Evolutionary conservation across 2,797 vertebrate genomes (phyloP), one percentile per base, ranked within the genome.

Genomic region (Pampus argenteus): DNA sequence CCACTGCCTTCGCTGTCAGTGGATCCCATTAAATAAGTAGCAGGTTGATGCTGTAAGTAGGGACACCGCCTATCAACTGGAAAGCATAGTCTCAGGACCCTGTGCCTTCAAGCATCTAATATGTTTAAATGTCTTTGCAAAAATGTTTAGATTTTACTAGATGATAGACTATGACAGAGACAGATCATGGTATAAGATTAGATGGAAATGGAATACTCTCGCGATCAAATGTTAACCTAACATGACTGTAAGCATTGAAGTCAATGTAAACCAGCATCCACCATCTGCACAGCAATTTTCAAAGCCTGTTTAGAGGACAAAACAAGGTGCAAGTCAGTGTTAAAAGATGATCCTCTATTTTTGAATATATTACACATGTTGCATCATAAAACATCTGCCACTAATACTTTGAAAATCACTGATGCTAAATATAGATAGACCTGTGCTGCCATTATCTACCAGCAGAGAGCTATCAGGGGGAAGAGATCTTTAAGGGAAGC

Each of bases 351-450:
- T 15, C 52, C 48, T 67, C 74, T 57, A 55, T 56, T 62, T 70
- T 69, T 78, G 49, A 72, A 78, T 74, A 71, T 56, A 59, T 72
- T 81, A 75, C 61, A 78, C 56, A 36, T 81, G 79, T 84, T 88
- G 66, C 70, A 76, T 86, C 56, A 73, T 82, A 72, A 78, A 82
- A 78, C 74, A 82, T 82, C 76, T 81, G 66, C 55, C 73, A 25
- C 64, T 76, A 74, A 69, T 79, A 67, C 48, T 61, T 45, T 56
- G 66, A 79, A 79, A 84, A 91, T 82, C 58, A 76, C 73, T 52
- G 74, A 74, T 82, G 63, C 80, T 81, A 82, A 84, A 81, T 83
- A 83, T 74, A 85, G 79, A 79, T 68, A 68, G 62, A 78, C 68
- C 51, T 71, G 44, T 51, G 59, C 69, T 74, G 82, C 56, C 60